Evolutionary conservation across 2,888 invertebrate species (phyloP).

Genomic region (Lithosia quadra): DNA sequence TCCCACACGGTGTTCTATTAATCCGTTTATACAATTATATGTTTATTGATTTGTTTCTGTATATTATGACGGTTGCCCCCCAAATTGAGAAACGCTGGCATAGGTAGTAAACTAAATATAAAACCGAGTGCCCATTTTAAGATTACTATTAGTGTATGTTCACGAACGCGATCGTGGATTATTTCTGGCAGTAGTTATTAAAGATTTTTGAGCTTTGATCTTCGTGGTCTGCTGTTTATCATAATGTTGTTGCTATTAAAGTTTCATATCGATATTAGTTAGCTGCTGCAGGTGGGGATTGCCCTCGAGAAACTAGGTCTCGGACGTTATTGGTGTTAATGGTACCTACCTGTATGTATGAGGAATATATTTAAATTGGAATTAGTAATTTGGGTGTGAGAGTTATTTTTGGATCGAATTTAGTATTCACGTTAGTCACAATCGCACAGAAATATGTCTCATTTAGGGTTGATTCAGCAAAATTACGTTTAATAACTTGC

Average conservation of each 20-base stretch:
- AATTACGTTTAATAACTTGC: too few relatives aligned
- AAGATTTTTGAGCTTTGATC: conserved; percentile 43
- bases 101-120: conserved; percentile 37
- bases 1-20: too few relatives aligned
- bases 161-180: conserved; percentile 32
- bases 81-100: conserved; percentile 15
- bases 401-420: neutral
- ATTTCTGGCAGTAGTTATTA: conserved; percentile 42
- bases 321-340: neutral
- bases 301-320: conserved; percentile 4
- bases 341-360: neutral
- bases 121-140: conserved; percentile 44
- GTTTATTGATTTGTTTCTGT: too few relatives aligned
- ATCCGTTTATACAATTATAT: too few relatives aligned
- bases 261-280: conserved; percentile 22
- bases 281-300: neutral
- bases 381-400: neutral
- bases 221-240: conserved; percentile 37
- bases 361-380: neutral
- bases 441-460: too few relatives aligned
- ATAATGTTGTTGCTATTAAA: conserved; percentile 33
- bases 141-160: conserved; percentile 37
- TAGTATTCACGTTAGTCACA: neutral
- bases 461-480: too few relatives aligned
- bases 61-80: neutral